Percentiles rank a stretch among this genome's conserved stretches.
Evolutionary conservation across 1,140 invertebrate genomes (phyloP).

Genomic region (Camponotus pennsylvanicus): DNA sequence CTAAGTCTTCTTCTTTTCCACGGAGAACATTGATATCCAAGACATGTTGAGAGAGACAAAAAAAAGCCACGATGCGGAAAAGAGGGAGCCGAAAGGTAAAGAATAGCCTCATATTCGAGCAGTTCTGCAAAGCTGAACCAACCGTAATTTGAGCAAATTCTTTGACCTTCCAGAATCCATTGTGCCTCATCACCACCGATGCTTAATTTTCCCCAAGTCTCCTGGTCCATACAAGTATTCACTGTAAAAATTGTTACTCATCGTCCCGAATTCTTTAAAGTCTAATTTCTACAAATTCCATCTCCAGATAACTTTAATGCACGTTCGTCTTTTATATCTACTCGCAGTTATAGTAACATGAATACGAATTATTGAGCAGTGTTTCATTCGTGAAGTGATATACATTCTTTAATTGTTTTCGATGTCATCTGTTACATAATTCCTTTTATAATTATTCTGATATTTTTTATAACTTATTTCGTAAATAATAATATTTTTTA

Average conservation of each 20-base stretch:
- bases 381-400: neutral
- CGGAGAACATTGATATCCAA: neutral
- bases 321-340: neutral
- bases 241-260: conserved; percentile 37
- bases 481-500: neutral
- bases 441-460: no score
- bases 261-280: neutral
- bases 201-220: conserved; percentile 49
- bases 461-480: neutral
- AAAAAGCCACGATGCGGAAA: conserved; percentile 13
- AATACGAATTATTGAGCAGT: neutral
- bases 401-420: neutral
- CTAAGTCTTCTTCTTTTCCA: conserved; percentile 14
- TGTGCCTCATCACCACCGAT: conserved; percentile 2
- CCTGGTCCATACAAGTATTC: conserved; percentile 11
- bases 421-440: no score
- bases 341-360: neutral
- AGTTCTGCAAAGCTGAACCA: conserved; percentile 44
- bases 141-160: conserved; percentile 63
- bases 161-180: conserved; percentile 52
- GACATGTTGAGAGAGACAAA: neutral
- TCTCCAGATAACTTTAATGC: neutral
- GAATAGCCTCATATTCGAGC: conserved; percentile 40
- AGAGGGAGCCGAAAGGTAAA: conserved; percentile 32
- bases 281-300: neutral